Evolutionary conservation across 2,113 vertebrate genomes (phyloP), one percentile per base, ranked within the genome.

Genomic region (Periophthalmodon schlosseri): DNA sequence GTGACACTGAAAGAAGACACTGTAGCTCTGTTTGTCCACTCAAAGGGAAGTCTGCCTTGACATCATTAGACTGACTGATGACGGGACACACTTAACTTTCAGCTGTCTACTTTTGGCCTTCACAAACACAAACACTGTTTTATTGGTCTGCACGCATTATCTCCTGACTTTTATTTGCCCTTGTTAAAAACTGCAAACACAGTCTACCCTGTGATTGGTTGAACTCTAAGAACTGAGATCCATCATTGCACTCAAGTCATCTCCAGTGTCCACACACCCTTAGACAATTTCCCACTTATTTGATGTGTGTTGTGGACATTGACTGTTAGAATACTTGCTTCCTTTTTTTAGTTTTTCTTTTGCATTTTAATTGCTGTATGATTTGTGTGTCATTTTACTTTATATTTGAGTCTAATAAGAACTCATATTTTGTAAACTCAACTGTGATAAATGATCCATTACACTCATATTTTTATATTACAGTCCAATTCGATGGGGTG

Each of bases 401-500:
- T 9, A 33, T 33, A 18, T 61, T 61, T 33, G 1, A 58, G 21
- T 24, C 9, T 58, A 18, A 61, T 21, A 21, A n/a, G n/a, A 7
- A 56, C 52, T 20, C 18, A 21, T 61, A 16, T 20, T 18, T 20
- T 58, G 21, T 61, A 18, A 34, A 61, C 61, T 20, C 18, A 39
- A 20, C 16, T 64, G 5, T 64, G 18, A 39, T 36, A 36, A 12
- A 65, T 10, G 3, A n/a, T 39, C 20, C 4, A 18, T 64, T n/a
- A n/a, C 16, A 39, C 15, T 65, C 20, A 44, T 77, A 58, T 33
- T 34, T 72, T 33, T 18, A 18, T 57, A 8, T 82, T 88, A 82
- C 93, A 99, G 97, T 96, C 81, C 96, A 96, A 15, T 94, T 95
- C 21, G 97, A 99, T 69, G 94, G 92, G 12, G 89, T 93, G 58